Evolutionary conservation across 2,113 vertebrate genomes (phyloP), one percentile per base, ranked within the genome.

Genomic region (Gymnocephalus cernua): DNA sequence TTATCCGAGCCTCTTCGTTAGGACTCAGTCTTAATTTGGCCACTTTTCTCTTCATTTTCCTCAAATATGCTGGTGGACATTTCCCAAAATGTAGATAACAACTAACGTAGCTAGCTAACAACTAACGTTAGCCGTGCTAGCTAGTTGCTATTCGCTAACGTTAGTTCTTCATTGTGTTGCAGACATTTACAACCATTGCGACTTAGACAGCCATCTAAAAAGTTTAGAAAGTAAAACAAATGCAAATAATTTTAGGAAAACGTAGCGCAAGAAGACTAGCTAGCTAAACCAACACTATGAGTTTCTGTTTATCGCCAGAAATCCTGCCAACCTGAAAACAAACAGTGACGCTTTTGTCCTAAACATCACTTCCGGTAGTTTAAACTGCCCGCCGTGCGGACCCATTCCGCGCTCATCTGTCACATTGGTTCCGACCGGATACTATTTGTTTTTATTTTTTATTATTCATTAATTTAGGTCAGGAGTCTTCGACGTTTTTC

Each of bases 1-100:
- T 74, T 66, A 98, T 51, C 66, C 95, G 94, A 19, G 96, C 95
- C 92, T 99, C 98, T 77, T 99, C 98, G 74, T 99, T 99, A 0
- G 98, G 98, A 83, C 98, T 99, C 59, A 95, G 90, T 70, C 95
- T 93, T 74, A 99, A 5, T 7, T 84, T 91, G 6, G 90, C 74
- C 66, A 90, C 77, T 88, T 97, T 97, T 56, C 95, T 94, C 89
- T 95, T 97, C 98, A 98, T 99, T 91, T 83, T 82, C 6, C 12
- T 19, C 4, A 23, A 16, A 56, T 13, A 38, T 29, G 7, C 9
- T 11, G 2, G 12, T 13, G 41, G 32, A 79, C 68, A 79, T 81
- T 74, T 82, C 56, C 0, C 0, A 29, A 21, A 21, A 4, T 29
- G 32, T 3, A 13, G 32, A 9, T 41, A 41, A 38, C 23, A 38